Conservation (phyloP, 2,113 vertebrate species). For the Thalassoma bifasciatum region DNA sequence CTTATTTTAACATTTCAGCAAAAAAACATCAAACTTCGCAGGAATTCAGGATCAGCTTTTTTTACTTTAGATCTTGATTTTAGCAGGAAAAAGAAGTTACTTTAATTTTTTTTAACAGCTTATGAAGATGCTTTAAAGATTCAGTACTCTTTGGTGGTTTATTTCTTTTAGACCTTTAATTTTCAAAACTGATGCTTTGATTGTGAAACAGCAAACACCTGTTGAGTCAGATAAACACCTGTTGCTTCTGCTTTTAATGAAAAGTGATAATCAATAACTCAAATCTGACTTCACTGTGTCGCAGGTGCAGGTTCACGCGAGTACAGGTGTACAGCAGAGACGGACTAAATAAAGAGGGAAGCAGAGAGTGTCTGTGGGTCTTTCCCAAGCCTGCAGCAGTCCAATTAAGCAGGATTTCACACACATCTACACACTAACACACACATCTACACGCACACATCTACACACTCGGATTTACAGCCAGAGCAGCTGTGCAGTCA, state of each 20-base stretch:
- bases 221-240: background rate
- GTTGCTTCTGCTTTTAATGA: background rate
- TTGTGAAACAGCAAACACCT: background rate
- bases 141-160: no score
- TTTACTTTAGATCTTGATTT: no score
- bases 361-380: constrained; percentile 46
- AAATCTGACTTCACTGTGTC: background rate
- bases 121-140: no score
- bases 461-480: background rate
- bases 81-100: no score
- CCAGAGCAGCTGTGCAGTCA: constrained; percentile 67
- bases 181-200: no score
- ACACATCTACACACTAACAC: constrained; percentile 35
- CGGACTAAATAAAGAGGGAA: constrained; percentile 16
- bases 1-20: no score
- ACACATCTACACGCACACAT: constrained; percentile 30
- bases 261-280: background rate
- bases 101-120: no score
- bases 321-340: constrained; percentile 25
- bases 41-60: no score
- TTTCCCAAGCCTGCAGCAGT: constrained; percentile 75
- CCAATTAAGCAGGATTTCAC: constrained; percentile 80
- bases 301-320: constrained; percentile 1
- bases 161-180: no score
- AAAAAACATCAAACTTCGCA: no score